Conservation (phyloP, 2,797 vertebrate species). For the Pyrocephalus nanus region DNA sequence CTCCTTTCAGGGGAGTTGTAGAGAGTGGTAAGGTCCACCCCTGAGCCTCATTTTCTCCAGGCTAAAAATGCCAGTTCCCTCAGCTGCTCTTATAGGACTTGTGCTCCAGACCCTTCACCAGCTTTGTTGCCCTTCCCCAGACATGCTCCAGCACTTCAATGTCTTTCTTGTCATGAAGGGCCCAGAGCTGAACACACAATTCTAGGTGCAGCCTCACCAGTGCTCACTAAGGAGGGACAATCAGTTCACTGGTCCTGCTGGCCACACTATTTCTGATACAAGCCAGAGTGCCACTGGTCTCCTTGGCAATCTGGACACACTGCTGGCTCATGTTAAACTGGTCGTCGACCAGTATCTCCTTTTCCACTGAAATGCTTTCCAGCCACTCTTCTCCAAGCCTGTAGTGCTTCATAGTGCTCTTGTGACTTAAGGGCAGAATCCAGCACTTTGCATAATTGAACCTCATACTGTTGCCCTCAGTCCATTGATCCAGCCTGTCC, state of each 20-base stretch:
- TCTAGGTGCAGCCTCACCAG: neutral
- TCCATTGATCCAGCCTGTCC: neutral
- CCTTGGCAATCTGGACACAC: neutral
- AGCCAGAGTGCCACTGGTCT: neutral
- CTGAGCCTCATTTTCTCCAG: neutral
- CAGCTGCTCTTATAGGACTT: neutral
- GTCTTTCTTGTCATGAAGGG: neutral
- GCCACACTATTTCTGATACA: neutral
- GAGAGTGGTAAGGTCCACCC: neutral
- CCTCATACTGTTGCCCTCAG: neutral
- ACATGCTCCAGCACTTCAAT: rapidly evolving
- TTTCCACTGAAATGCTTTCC: neutral
- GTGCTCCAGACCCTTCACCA: neutral
- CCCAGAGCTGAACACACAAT: neutral
- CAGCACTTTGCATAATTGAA: neutral
- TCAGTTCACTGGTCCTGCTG: neutral
- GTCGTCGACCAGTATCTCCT: neutral
- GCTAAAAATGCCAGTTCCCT: neutral
- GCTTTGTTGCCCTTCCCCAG: neutral
- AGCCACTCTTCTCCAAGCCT: neutral
- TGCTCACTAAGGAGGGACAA: neutral
- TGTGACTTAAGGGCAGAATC: neutral
- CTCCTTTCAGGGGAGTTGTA: neutral
- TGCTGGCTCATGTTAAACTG: neutral
- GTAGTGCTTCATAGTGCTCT: neutral